Base-by-base conservation (phyloP, 2,113 vertebrate species). In the Psittacara wagleri region DNA sequence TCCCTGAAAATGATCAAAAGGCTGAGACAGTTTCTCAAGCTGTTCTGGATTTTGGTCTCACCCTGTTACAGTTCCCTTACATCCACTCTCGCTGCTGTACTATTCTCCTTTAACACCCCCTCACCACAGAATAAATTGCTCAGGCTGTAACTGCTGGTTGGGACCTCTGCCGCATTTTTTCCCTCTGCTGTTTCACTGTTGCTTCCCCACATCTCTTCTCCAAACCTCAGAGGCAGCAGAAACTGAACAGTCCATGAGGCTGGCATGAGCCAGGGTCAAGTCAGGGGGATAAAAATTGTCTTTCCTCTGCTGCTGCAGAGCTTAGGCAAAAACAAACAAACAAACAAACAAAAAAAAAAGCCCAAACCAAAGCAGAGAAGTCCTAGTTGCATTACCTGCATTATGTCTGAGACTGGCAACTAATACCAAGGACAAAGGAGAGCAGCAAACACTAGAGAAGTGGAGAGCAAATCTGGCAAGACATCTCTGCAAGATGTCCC, bases 1-100 rank as follows among this genome's bases (percentile, higher is more conserved):
- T 73, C 59, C 39, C 39, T 85, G 44, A 48, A 63, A 90, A 59
- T 77, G 10, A 73, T 66, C 51, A 83, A 91, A 88, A 81, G 48
- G 16, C 28, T 59, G 25, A 86, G 24, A n/a, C 54, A 81, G n/a
- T 63, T 82, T 89, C 54, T 84, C 49, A 83, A 55, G 7, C 25
- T 61, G 23, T 73, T 90, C 63, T 33, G 19, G 33, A 59, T 85
- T 95, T 73, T 35, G 11, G 12, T 83, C 44, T 94, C 52, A 76
- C 35, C 17, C 37, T 2, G 0, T 87, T 88, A 55, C 10, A 49
- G 9, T 64, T 54, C 6, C 10, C 51, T 90, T 66, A 72, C 43
- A 57, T 73, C 35, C 29, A 43, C 22, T 73, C 35, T 76, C 13
- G 4, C 24, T 51, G 12, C 13, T 6, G 1, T 59, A 44, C 11